Evolutionary conservation across 1,140 invertebrate genomes (phyloP).

Genomic region (Nymphalis io): DNA sequence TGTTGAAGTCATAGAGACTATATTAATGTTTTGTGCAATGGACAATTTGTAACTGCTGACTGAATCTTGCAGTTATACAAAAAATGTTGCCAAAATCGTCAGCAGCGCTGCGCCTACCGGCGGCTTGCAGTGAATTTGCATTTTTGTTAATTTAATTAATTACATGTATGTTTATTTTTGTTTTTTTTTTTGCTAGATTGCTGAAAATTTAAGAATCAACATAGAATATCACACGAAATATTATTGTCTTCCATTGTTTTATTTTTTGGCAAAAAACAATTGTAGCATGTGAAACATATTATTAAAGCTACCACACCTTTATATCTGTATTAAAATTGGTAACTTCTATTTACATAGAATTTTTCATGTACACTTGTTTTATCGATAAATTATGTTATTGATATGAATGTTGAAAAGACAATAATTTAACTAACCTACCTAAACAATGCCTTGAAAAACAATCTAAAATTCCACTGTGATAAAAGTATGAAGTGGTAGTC

Average conservation of each 20-base stretch:
- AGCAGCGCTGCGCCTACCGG: slow-evolving; percentile 39
- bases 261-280: slow-evolving; percentile 68
- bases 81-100: slow-evolving; percentile 62
- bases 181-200: slow-evolving; percentile 58
- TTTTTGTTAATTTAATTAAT: slow-evolving; percentile 76
- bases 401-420: slow-evolving; percentile 58
- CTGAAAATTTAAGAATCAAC: slow-evolving; percentile 35
- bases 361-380: slow-evolving; percentile 19
- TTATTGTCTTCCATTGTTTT: slow-evolving; percentile 75
- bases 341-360: slow-evolving; percentile 24
- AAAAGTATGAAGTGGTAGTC: slow-evolving; percentile 77
- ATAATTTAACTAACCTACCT: slow-evolving; percentile 60
- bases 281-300: slow-evolving; percentile 66
- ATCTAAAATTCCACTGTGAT: slow-evolving; percentile 76
- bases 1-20: slow-evolving; percentile 71
- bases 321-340: slow-evolving; percentile 22
- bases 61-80: slow-evolving; percentile 51
- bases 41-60: slow-evolving; percentile 55
- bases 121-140: slow-evolving; percentile 60
- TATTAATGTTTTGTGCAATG: slow-evolving; percentile 77
- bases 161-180: slow-evolving; percentile 47
- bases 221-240: slow-evolving; percentile 42
- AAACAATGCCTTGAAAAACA: slow-evolving; percentile 70
- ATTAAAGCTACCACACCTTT: slow-evolving; percentile 55
- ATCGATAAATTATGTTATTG: slow-evolving; percentile 26